Conservation (phyloP, 2,888 invertebrate species). For the Eledona agricola region DNA sequence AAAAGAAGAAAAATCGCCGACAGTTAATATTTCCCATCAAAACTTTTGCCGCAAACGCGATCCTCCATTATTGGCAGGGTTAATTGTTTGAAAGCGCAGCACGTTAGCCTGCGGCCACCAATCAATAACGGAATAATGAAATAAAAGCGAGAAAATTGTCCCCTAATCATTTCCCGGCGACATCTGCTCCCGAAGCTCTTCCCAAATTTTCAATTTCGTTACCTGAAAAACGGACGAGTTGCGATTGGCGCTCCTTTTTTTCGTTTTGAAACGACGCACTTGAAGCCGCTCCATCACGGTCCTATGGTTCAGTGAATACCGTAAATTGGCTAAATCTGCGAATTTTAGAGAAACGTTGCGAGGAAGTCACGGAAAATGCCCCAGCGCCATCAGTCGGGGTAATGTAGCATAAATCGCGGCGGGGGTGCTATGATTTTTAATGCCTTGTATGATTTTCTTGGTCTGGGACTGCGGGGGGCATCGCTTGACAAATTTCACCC, state of each 20-base stretch:
- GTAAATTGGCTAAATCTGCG: slow-evolving; percentile 49
- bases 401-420: slow-evolving; percentile 59
- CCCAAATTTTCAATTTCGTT: slow-evolving; percentile 4
- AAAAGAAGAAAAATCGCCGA: slow-evolving; percentile 18
- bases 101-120: slow-evolving; percentile 54
- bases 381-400: slow-evolving; percentile 53
- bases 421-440: slow-evolving; percentile 59
- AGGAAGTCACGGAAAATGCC: slow-evolving; percentile 44
- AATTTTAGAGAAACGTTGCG: slow-evolving; percentile 47
- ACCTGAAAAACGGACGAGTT: slow-evolving; percentile 16
- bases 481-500: slow-evolving; percentile 19
- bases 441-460: slow-evolving; percentile 53
- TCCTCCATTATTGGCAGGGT: slow-evolving; percentile 59
- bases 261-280: slow-evolving; percentile 1
- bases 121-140: slow-evolving; percentile 59
- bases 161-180: slow-evolving; percentile 58
- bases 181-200: slow-evolving; percentile 49
- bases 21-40: slow-evolving; percentile 33
- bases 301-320: slow-evolving; percentile 38
- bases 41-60: slow-evolving; percentile 53
- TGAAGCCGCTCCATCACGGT: slow-evolving; percentile 11
- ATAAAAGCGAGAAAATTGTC: slow-evolving; percentile 59
- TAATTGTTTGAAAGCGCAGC: slow-evolving; percentile 62
- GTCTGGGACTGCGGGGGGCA: slow-evolving; percentile 35
- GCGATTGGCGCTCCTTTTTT: too few species aligned